These are phyloP conservation scores for Diabrotica balteata DNA, from an alignment of 2,888 invertebrate species.

Conservation along the genomic window DNA sequence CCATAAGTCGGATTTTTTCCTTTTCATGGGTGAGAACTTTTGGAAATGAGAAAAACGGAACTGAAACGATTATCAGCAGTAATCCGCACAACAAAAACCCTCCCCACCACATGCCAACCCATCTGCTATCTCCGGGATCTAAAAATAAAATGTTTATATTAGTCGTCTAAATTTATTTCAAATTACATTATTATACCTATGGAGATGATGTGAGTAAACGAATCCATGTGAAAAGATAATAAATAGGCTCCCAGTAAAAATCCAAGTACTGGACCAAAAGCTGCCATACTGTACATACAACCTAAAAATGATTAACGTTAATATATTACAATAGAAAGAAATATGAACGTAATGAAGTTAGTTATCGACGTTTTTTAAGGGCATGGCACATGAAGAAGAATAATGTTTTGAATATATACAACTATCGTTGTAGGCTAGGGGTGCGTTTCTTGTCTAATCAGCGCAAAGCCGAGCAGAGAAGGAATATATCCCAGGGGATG, in stretches of 20 bases:
- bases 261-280: conserved; percentile 94
- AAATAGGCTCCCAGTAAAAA: conserved; percentile 92
- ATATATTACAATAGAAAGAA: conserved; percentile 2
- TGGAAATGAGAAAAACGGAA: conserved; percentile 94
- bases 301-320: conserved; percentile 64
- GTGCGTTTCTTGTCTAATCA: too few relatives aligned
- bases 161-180: not conserved
- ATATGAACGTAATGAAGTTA: too few relatives aligned
- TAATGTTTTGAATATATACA: too few relatives aligned
- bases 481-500: too few relatives aligned
- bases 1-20: conserved; percentile 81
- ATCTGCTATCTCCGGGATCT: conserved; percentile 84
- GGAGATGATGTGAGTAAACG: conserved; percentile 76
- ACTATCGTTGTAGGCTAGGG: too few relatives aligned
- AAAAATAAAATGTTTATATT: conserved; percentile 19
- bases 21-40: conserved; percentile 81
- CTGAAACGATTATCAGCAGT: conserved; percentile 81
- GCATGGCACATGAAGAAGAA: too few relatives aligned
- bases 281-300: conserved; percentile 96
- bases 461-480: too few relatives aligned
- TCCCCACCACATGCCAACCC: conserved; percentile 96
- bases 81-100: conserved; percentile 92
- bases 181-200: conserved; percentile 66
- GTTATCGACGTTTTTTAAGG: too few relatives aligned
- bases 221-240: conserved; percentile 91